Conservation (phyloP, 2,113 vertebrate genomes). For the Mustela lutreola region DNA sequence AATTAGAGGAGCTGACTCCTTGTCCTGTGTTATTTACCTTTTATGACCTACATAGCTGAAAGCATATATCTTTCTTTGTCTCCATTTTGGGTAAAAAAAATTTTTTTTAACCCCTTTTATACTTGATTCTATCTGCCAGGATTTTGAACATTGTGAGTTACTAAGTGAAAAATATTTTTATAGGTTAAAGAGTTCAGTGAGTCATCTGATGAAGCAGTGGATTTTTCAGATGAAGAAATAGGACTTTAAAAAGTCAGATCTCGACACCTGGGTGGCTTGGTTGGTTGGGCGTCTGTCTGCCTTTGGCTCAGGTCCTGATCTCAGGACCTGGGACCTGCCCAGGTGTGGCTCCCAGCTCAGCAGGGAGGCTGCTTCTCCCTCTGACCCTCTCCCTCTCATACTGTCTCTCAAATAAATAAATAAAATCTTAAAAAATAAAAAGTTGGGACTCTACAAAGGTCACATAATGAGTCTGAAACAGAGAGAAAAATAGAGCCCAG, state of each 20-base stretch:
- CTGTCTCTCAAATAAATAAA: no score
- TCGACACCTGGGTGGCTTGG: not conserved
- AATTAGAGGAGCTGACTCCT: not conserved
- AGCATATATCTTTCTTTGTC: not conserved
- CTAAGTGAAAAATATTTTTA: slow-evolving; percentile 33
- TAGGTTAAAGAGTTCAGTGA: slow-evolving; percentile 18
- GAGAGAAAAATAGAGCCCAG: not conserved
- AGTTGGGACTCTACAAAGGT: not conserved
- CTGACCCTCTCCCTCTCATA: no score
- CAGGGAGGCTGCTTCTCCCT: no score
- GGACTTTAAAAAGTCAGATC: not conserved
- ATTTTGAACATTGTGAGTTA: not conserved
- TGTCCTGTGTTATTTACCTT: slow-evolving; percentile 49
- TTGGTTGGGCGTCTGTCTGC: no score
- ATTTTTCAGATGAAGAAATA: slow-evolving; percentile 36
- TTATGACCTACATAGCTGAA: not conserved
- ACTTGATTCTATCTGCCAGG: not conserved
- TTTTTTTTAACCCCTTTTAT: not conserved
- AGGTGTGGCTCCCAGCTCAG: no score
- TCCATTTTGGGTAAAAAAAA: slow-evolving; percentile 22
- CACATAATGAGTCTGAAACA: not conserved
- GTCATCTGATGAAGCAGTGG: not conserved
- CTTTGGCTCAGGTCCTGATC: no score
- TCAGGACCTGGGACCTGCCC: no score
- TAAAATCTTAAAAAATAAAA: not conserved